Evolutionary conservation across 2,113 vertebrate species (phyloP).

Genomic region (Clarias gariepinus): DNA sequence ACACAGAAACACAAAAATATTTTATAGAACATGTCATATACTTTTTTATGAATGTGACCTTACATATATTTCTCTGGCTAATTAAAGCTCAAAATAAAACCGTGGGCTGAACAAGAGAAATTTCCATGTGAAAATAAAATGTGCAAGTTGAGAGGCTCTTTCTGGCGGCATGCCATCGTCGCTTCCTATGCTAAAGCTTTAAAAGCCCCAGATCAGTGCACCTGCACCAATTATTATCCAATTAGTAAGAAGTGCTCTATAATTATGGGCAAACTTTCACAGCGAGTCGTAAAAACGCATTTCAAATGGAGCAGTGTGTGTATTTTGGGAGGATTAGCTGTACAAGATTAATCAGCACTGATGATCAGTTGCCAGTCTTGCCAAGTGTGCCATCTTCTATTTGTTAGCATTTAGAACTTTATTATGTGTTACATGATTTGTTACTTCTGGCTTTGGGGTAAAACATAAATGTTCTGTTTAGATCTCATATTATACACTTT

Average conservation of each 20-base stretch:
- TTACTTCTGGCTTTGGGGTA: slow-evolving; percentile 7
- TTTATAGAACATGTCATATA: background rate
- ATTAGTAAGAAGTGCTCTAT: slow-evolving; percentile 78
- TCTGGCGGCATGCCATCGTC: slow-evolving; percentile 67
- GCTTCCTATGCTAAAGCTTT: slow-evolving; percentile 68
- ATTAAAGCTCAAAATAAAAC: background rate
- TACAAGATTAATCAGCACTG: slow-evolving; percentile 65
- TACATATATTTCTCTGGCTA: background rate
- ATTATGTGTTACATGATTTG: background rate
- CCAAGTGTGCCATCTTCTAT: slow-evolving; percentile 6
- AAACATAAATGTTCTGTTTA: background rate
- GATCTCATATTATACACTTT: background rate
- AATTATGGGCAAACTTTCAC: slow-evolving; percentile 74
- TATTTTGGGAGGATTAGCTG: slow-evolving; percentile 42
- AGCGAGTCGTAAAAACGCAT: slow-evolving; percentile 53
- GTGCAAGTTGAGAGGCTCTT: slow-evolving; percentile 58
- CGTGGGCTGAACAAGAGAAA: slow-evolving; percentile 8
- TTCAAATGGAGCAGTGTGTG: slow-evolving; percentile 55
- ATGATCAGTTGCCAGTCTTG: slow-evolving; percentile 14
- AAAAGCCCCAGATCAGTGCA: slow-evolving; percentile 74
- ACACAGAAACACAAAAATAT: background rate
- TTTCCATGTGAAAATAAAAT: slow-evolving; percentile 54
- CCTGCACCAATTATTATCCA: slow-evolving; percentile 82
- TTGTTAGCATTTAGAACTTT: slow-evolving; percentile 11
- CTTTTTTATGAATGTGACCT: background rate